Conservation (phyloP, 2,797 vertebrate species). For the Hybognathus amarus region DNA sequence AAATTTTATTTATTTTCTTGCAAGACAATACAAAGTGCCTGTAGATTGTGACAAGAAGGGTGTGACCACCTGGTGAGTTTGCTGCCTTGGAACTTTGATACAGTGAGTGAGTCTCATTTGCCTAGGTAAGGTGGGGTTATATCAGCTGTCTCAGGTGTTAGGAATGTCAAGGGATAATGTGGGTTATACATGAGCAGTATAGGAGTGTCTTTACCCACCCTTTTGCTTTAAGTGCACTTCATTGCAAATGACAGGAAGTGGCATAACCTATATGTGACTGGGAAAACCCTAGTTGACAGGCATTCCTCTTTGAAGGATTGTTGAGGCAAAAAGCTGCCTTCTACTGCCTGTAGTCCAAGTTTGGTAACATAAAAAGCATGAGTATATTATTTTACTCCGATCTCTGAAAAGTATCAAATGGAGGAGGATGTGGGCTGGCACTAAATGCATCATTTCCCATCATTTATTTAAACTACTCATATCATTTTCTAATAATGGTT, state of each 20-base stretch:
- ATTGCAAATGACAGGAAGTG: neutral
- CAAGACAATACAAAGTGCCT: no score
- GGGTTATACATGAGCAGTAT: constrained; percentile 48
- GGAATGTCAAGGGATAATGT: neutral
- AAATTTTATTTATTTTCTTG: no score
- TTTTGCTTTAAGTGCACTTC: constrained; percentile 48
- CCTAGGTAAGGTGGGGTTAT: constrained; percentile 24
- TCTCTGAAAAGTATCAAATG: neutral
- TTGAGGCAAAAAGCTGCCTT: neutral
- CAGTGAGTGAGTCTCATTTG: neutral
- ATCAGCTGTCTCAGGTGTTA: neutral
- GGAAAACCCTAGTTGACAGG: neutral
- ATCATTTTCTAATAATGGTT: neutral
- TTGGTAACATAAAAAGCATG: neutral
- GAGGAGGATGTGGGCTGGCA: neutral
- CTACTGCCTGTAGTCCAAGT: neutral
- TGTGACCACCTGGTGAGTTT: neutral
- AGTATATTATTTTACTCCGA: neutral
- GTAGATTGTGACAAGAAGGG: no score
- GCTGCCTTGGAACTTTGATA: constrained; percentile 26
- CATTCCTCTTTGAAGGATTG: neutral
- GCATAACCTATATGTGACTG: neutral
- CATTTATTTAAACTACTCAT: neutral
- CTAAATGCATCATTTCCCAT: neutral
- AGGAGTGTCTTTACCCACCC: constrained; percentile 61